Base-by-base conservation (phyloP, 2,888 invertebrate genomes). In the Cyaniris semiargus region DNA sequence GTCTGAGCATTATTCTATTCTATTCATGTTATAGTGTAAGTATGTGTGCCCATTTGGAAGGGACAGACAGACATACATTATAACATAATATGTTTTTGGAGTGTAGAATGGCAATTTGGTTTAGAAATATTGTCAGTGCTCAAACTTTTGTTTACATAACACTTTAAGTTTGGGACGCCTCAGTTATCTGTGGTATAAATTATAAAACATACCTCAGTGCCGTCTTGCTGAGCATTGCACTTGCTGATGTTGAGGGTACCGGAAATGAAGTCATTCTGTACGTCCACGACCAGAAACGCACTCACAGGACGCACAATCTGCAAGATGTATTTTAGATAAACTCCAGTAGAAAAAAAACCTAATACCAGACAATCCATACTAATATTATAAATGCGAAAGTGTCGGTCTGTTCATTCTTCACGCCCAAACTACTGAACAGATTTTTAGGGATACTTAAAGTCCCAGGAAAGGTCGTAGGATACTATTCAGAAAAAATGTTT, bases 221-320 rank as follows among this genome's bases (percentile, higher is more conserved):
- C 98, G 85, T 98, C 97, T 81, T 98, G 98, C 86, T 97, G 97
- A 23, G 98, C 98, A 79, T 97, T 97, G 90, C 98, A 98, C 86
- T 98, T 96, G 91, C 97, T 97, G 86, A 99, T 97, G 89, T 98
- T 97, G 84, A 99, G 95, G 8, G 98, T 97, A 70, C 99, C 99
- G 77, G 97, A 96, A 87, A 99, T 98, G 93, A 99, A 99, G 94
- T 99, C 99, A 91, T 99, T 99, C 94, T 99, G 99, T 44, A 99
- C 98, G 90, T 99, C 99, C 80, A 99, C 98, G 79, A 99, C 96
- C 80, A 99, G 94, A 88, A 99, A 96, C 34, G 97, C 98, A 87
- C 96, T 97, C 82, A 97, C 96, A 23, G 98, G 98, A 77, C 97
- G 96, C 79, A 97, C 96, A 87, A 97, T 97, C 97, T 97, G 90